Base-by-base conservation (phyloP, 2,797 vertebrate species). In the Sebastes nivosus region DNA sequence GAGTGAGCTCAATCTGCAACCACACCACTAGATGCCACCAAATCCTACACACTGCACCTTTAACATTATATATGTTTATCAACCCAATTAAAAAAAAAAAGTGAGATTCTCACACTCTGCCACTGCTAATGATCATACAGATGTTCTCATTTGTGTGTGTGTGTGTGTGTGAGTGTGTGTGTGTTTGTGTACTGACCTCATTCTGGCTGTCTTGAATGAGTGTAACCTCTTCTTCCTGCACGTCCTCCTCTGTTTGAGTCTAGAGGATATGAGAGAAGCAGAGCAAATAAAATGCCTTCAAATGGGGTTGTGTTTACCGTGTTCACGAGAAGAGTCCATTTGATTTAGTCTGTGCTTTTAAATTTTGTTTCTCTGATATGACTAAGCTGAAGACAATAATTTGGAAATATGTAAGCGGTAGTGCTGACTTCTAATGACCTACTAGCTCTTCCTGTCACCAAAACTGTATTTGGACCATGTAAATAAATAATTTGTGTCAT, bases 131-230 rank as follows among this genome's bases (percentile, higher is more conserved):
- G 6, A 6, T 36, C 13, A 25, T 10, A 32, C n/a, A 16, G 34
- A 65, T 67, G 16, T 57, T 63, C 16, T 60, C 30, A 8, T 72
- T 22, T 67, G 29, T 46, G 30, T 50, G 18, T 34, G 38, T 1
- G 34, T 36, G 34, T 46, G 61, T 20, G 68, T 72, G 22, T 67
- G 27, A 12, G 34, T 46, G 55, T 16, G 68, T 70, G 22, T 67
- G 27, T 63, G 5, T 57, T 1, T 54, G 8, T 38, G 8, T 34
- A 85, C 92, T 87, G 78, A 95, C 94, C 92, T 94, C 93, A 79
- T 92, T 94, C 80, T 94, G 90, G 36, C 73, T 76, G 59, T 94
- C 95, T 85, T 94, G 92, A 83, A 94, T 92, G 20, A 96, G 84
- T 11, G 94, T 92, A 12, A 94, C 90, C 85, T 94, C 90, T 73